Conservation (phyloP, 1,140 invertebrate genomes). For the Holotrichia oblita region DNA sequence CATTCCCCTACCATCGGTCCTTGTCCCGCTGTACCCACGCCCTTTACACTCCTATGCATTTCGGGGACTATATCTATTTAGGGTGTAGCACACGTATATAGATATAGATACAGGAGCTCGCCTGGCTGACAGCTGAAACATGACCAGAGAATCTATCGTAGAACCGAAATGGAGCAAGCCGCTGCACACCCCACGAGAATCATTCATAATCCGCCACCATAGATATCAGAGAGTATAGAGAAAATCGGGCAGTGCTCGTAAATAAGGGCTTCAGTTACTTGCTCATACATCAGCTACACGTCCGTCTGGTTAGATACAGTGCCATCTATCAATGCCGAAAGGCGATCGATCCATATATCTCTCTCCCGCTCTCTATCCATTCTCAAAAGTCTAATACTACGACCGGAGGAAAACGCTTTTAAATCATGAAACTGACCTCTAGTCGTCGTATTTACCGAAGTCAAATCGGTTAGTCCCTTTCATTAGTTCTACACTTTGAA, state of each 20-base stretch:
- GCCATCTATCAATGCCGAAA: conserved; percentile 27
- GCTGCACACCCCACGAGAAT: conserved; percentile 9
- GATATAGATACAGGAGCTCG: not conserved
- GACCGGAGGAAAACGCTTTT: not conserved
- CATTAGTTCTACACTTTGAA: not conserved
- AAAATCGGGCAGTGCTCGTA: conserved; percentile 27
- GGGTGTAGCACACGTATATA: not conserved
- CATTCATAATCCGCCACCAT: conserved; percentile 30
- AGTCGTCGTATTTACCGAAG: not conserved
- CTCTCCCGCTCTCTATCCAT: not conserved
- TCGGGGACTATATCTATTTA: not conserved
- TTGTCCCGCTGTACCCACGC: not conserved
- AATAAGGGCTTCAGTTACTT: conserved; percentile 30
- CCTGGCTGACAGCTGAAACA: conserved; percentile 1
- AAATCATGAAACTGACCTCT: conserved; percentile 31
- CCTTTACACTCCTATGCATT: conserved; percentile 15
- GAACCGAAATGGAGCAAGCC: not conserved
- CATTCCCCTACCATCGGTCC: not conserved
- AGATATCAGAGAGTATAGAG: conserved; percentile 31
- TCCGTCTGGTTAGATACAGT: conserved; percentile 24
- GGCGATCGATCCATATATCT: conserved; percentile 13
- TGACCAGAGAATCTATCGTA: not conserved
- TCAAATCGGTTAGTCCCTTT: not conserved
- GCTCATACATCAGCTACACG: conserved; percentile 30
- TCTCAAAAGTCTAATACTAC: not conserved